Evolutionary conservation across 2,888 invertebrate genomes (phyloP).

Genomic region (Dryomyza anilis): DNA sequence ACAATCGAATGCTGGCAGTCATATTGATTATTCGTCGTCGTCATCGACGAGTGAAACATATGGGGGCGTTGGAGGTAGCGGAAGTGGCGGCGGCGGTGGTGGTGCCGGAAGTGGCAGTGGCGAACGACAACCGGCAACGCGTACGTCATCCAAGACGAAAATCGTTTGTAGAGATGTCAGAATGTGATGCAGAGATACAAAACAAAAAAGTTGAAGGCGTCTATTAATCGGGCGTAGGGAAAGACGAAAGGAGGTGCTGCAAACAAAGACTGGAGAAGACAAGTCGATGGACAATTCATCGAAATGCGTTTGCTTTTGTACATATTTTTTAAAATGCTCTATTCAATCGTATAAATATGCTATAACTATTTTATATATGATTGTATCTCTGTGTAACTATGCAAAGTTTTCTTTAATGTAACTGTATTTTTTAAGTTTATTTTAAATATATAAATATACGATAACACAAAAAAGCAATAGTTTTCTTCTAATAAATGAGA

Average conservation of each 20-base stretch:
- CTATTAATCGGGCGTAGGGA: too few relatives aligned
- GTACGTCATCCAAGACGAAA: conserved; percentile 48
- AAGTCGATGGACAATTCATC: not conserved
- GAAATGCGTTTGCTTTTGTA: conserved; percentile 7
- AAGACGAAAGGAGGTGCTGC: not conserved
- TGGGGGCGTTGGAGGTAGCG: conserved; percentile 39
- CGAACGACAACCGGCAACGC: conserved; percentile 33
- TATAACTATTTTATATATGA: not conserved
- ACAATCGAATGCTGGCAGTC: conserved; percentile 49
- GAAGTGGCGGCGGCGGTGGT: conserved; percentile 33
- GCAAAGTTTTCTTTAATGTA: too few relatives aligned
- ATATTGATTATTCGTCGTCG: conserved; percentile 56
- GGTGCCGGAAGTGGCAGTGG: conserved; percentile 44
- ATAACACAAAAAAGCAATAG: too few relatives aligned
- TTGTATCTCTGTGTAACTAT: not conserved
- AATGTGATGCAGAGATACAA: conserved; percentile 42
- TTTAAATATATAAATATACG: too few relatives aligned
- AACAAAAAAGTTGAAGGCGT: not conserved
- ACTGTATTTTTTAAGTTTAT: too few relatives aligned
- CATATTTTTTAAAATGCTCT: not conserved
- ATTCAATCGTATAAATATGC: not conserved
- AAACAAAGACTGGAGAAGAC: too few relatives aligned
- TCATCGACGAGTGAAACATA: conserved; percentile 41
- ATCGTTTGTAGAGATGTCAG: conserved; percentile 56
- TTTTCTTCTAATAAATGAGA: too few relatives aligned